These are phyloP conservation scores for Casuarius casuarius DNA, from an alignment of 2,113 vertebrate genomes.

Conservation along the genomic window DNA sequence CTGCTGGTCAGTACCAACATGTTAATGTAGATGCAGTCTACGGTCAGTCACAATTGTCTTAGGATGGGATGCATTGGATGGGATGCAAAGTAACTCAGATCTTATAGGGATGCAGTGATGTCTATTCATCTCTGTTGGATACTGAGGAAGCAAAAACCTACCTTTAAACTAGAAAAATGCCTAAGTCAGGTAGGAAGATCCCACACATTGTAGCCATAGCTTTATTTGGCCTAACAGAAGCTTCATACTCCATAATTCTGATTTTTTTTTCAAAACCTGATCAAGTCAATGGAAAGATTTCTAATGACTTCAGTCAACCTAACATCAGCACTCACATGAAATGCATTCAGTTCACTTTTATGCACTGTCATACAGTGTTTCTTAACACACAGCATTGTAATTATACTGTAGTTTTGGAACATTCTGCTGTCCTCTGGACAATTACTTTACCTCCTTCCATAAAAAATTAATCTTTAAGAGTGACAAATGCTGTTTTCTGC, in stretches of 20 bases:
- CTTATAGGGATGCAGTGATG: too few relatives aligned
- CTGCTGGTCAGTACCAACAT: background rate
- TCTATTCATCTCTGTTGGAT: background rate
- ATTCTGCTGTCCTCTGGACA: accelerated
- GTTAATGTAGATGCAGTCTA: background rate
- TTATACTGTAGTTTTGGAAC: background rate
- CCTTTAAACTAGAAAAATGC: background rate
- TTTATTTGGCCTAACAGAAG: background rate
- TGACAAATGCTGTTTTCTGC: background rate
- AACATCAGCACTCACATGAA: background rate
- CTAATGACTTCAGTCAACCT: background rate
- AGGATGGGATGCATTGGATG: background rate
- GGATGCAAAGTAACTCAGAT: too few relatives aligned
- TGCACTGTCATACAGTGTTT: background rate
- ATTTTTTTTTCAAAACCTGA: background rate
- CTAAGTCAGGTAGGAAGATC: background rate
- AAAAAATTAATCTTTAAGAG: background rate
- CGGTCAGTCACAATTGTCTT: background rate
- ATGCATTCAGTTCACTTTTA: background rate
- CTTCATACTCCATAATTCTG: background rate
- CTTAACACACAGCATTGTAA: background rate
- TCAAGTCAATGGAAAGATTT: background rate
- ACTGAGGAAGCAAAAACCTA: background rate
- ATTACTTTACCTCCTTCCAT: background rate
- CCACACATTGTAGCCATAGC: background rate